A percentile compares a stretch with the other conserved stretches of the same genome.
Conservation (phyloP, 2,113 vertebrate genomes). For the Meleagris gallopavo region DNA sequence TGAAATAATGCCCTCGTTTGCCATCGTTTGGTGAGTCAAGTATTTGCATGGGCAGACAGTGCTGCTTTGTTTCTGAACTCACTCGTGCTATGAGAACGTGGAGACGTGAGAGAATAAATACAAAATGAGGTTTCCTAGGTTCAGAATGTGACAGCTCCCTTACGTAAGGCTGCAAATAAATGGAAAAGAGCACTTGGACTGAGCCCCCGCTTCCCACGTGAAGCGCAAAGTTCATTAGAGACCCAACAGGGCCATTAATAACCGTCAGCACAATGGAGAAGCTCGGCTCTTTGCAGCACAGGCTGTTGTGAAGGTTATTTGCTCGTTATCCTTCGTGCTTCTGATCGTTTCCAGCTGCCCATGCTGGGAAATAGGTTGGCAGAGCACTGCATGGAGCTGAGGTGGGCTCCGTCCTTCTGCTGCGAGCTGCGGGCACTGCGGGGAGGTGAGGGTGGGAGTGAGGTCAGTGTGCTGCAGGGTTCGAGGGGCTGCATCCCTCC, state of each 20-base stretch:
- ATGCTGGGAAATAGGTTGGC: neutral
- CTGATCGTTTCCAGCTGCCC: neutral
- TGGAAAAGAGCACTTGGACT: neutral
- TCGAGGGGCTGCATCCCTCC: neutral
- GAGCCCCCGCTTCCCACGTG: neutral
- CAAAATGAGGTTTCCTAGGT: neutral
- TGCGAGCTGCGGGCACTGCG: fast-evolving
- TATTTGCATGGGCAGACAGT: neutral
- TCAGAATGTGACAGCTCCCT: neutral
- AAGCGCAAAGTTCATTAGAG: slow-evolving; percentile 5
- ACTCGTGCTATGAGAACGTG: neutral
- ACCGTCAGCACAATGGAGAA: slow-evolving; percentile 8
- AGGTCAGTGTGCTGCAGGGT: neutral
- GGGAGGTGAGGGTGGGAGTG: neutral
- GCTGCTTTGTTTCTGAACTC: neutral
- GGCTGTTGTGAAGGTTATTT: slow-evolving; percentile 31
- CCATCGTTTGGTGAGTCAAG: neutral
- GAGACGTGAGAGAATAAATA: neutral
- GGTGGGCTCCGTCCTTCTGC: neutral
- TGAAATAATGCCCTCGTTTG: slow-evolving; percentile 29
- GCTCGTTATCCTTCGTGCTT: slow-evolving; percentile 42
- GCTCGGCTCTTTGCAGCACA: neutral
- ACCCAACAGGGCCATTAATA: slow-evolving; percentile 29
- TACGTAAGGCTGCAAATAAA: neutral
- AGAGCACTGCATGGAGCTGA: neutral